These are phyloP conservation scores for Agapostemon virescens DNA, from an alignment of 2,888 invertebrate genomes.

Conservation along the genomic window DNA sequence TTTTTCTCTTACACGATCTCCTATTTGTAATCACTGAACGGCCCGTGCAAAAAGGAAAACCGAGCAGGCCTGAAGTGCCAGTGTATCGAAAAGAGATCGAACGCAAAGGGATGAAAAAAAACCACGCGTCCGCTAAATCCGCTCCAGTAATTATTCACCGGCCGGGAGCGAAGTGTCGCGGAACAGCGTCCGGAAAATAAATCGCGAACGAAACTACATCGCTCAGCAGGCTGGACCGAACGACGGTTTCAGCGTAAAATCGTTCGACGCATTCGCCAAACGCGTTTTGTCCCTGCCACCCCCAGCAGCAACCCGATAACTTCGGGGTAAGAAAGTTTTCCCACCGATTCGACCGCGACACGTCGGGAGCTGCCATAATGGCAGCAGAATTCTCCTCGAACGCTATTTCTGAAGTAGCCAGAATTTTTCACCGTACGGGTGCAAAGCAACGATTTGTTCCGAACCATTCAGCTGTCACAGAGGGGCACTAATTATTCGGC, in stretches of 20 bases:
- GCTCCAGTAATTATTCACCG: slow-evolving; percentile 36
- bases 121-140: neutral
- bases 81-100: neutral
- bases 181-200: slow-evolving; percentile 18
- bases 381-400: slow-evolving; percentile 31
- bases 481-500: neutral
- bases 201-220: slow-evolving; percentile 40
- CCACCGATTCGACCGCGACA: slow-evolving; percentile 7
- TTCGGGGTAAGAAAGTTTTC: slow-evolving; percentile 24
- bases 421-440: slow-evolving; percentile 47
- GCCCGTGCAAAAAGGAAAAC: neutral
- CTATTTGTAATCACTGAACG: neutral
- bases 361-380: slow-evolving; percentile 19
- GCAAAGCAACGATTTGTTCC: neutral
- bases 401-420: slow-evolving; percentile 22
- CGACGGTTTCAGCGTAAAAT: slow-evolving; percentile 46
- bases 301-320: slow-evolving; percentile 20
- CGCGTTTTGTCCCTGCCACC: slow-evolving; percentile 6
- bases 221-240: slow-evolving; percentile 19
- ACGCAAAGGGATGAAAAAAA: neutral
- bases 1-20: neutral
- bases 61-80: neutral
- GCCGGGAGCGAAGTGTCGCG: slow-evolving; percentile 11
- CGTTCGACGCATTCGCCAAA: slow-evolving; percentile 35
- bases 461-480: neutral